phyloP scores from a whole-genome alignment of 2,113 vertebrate species.

The Ochotona curzoniae region DNA sequence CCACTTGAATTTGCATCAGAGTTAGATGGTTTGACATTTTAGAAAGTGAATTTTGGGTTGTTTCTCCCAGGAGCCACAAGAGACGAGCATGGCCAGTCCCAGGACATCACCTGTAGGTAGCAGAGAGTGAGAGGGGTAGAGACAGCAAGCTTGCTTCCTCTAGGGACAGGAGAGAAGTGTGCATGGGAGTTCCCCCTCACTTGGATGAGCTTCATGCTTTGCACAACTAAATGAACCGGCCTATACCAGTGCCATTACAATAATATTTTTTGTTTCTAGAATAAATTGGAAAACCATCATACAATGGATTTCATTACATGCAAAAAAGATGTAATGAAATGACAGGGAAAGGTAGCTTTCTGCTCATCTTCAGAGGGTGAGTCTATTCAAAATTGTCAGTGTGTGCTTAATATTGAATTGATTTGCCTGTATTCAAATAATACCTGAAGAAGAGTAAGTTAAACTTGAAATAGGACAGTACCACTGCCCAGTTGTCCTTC shows the following conservation, averaged over 20 bases:
- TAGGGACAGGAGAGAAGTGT: accelerated
- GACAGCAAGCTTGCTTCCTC: neutral
- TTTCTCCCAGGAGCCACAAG: neutral
- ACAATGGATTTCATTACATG: neutral
- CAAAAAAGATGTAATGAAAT: neutral
- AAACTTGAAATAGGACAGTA: neutral
- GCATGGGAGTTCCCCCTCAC: neutral
- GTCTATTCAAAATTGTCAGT: neutral
- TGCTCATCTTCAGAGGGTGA: neutral
- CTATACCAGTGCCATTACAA: neutral
- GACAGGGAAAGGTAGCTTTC: neutral
- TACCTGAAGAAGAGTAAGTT: neutral
- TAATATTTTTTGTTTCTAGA: neutral
- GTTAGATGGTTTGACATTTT: neutral
- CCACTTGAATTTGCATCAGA: too few species aligned
- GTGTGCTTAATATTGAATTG: neutral
- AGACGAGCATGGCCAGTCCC: neutral
- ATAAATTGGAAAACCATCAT: neutral
- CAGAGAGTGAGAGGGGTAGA: too few species aligned
- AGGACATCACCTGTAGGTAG: accelerated
- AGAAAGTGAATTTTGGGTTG: neutral
- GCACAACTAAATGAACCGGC: neutral
- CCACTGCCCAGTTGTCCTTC: neutral
- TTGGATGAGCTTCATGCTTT: neutral
- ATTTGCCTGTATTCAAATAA: neutral